A percentile compares a stretch with the other conserved stretches of the same genome.
Evolutionary conservation across 2,797 vertebrate genomes (phyloP).

Genomic region (Enteromius argenteus): DNA sequence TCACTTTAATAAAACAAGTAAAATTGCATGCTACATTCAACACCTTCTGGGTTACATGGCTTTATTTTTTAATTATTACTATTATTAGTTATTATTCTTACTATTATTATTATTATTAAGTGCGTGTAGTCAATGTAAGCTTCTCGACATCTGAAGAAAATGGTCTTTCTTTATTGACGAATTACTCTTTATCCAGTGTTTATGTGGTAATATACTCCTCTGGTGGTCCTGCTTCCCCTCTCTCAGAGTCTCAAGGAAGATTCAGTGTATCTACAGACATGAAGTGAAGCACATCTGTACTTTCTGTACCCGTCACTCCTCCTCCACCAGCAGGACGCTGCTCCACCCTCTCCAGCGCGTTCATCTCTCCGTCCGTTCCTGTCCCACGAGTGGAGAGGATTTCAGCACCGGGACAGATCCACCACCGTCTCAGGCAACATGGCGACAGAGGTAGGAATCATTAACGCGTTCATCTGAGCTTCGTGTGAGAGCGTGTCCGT

Average conservation of each 20-base stretch:
- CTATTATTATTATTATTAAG: too few species aligned
- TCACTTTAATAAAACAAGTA: neutral
- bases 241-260: neutral
- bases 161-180: neutral
- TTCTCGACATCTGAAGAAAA: neutral
- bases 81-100: neutral
- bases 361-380: constrained; percentile 54
- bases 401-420: constrained; percentile 74
- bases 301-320: constrained; percentile 42
- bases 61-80: neutral
- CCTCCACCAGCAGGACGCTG: constrained; percentile 46
- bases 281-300: constrained; percentile 45
- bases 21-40: neutral
- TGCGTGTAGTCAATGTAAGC: too few species aligned
- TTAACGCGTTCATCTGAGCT: constrained; percentile 6
- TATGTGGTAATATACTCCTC: neutral
- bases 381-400: constrained; percentile 69
- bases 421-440: constrained; percentile 72
- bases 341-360: constrained; percentile 58
- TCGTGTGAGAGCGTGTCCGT: neutral
- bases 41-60: neutral
- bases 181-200: neutral
- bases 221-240: neutral
- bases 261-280: neutral
- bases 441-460: constrained; percentile 82